Evolutionary conservation across 2,797 vertebrate species (phyloP), one percentile per base, ranked within the genome.

Genomic region (Cetoscarus ocellatus): DNA sequence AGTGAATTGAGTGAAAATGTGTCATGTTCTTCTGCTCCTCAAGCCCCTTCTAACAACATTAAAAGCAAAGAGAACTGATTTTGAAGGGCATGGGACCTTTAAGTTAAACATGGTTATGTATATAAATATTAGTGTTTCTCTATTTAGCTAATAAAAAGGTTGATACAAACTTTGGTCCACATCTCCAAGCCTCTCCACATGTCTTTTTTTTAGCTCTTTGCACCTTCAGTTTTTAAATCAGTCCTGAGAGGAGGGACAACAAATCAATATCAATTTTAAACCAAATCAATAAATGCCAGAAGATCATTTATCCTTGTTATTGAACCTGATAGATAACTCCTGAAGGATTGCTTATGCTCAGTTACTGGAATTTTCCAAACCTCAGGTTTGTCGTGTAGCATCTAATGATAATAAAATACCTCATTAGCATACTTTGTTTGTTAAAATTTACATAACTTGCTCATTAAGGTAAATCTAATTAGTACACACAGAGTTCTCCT

Each of bases 381-480:
- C 52, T 0, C 17, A 44, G 43, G 13, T 19, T 71, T 17, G 44
- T 44, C n/a, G 57, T 17, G 3, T 17, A 39, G 42, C 15, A 9
- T 45, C 15, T 11, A 66, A 64, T 69, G 35, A 70, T 53, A 66
- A 77, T 69, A 79, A 85, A 79, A 66, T 0, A 73, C 17, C 58
- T 73, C n/a, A 68, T 87, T 66, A 64, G 57, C 64, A 83, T 79
- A 66, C 53, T 75, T 61, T 49, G 35, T 54, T 67, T 39, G 47
- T n/a, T 7, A 34, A 18, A 73, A 57, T 60, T 43, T 59, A 44
- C 76, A 79, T 77, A 1, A 70, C 48, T 65, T 57, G 58, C 35
- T 18, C 67, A 53, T 67, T 61, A 34, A 64, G 54, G 62, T 73
- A 75, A 79, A 73, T 61, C 47, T 49, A 27, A 40, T 15, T 19